phyloP scores from a whole-genome alignment of 2,888 invertebrate genomes.

The Colostygia pectinataria region DNA sequence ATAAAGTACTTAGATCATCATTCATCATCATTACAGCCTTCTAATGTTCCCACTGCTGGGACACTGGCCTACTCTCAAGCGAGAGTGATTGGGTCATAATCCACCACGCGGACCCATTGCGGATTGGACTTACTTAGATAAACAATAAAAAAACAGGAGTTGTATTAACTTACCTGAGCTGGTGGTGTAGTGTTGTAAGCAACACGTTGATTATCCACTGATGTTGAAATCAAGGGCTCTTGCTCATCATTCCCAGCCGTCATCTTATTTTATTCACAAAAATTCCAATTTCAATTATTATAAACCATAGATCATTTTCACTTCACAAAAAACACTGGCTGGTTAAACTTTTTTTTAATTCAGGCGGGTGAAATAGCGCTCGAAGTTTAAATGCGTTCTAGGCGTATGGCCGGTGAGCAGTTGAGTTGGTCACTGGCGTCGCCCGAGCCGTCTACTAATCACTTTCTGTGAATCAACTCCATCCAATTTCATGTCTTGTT shows the following conservation, averaged over 20 bases:
- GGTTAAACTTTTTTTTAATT: background rate
- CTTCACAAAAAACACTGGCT: conserved; percentile 24
- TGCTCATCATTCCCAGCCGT: conserved; percentile 75
- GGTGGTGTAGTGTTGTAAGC: conserved; percentile 64
- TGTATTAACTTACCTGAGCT: conserved; percentile 46
- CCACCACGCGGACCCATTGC: too few species aligned
- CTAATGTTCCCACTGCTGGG: too few species aligned
- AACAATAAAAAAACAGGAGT: background rate
- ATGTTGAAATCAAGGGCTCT: conserved; percentile 73
- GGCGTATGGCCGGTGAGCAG: conserved; percentile 3
- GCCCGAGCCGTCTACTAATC: conserved; percentile 32
- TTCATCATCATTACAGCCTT: too few species aligned
- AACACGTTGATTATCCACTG: conserved; percentile 73
- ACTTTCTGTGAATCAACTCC: conserved; percentile 24
- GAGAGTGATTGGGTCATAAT: too few species aligned
- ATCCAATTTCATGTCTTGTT: conserved; percentile 19
- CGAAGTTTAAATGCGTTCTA: conserved; percentile 10
- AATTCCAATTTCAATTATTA: conserved; percentile 18
- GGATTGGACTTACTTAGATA: too few species aligned
- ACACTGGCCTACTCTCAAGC: too few species aligned
- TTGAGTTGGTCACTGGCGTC: conserved; percentile 14
- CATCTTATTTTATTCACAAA: conserved; percentile 52
- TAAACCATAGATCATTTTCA: conserved; percentile 46
- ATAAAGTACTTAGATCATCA: too few species aligned
- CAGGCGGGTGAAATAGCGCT: conserved; percentile 12